Base-by-base conservation (phyloP, 1,140 invertebrate genomes). In the Manduca sexta region DNA sequence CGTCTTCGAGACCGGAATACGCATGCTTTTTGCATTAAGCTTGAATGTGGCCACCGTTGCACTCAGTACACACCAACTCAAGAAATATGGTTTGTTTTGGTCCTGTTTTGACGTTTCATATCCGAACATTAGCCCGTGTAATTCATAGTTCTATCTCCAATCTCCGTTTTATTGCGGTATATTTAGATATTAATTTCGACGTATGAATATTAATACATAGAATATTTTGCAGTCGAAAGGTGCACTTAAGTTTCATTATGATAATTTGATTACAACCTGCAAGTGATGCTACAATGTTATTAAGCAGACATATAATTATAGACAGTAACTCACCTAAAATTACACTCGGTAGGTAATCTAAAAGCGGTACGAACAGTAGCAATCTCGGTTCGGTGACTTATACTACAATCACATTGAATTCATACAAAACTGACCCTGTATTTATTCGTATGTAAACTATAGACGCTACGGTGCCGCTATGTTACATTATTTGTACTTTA, bases 401-500 rank as follows among this genome's bases (percentile, higher is more conserved):
- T 76, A 72, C 82, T 85, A 85, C 82, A 77, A 85, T 85, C 82
- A 85, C 82, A 85, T 80, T 82, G 78, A 78, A 80, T 83, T 85
- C 76, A 82, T 83, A 85, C 76, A 85, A 85, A 84, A 82, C 78
- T 75, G 79, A 85, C 82, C 82, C 82, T 85, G 82, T 85, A 82
- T 83, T 78, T 53, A 80, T 78, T 78, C 73, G 64, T 78, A 69
- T 69, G 67, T 83, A 78, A 68, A 71, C 76, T 80, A 84, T 72
- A 70, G 68, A 74, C 66, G 64, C 77, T 81, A 84, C 74, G 60
- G 66, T 77, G 71, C 70, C 69, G 65, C 70, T 75, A 79, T 69
- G 50, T 80, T 81, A 79, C 77, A 78, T 80, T 81, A 80, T 73
- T 85, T 84, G 79, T 83, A 83, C 79, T 83, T 79, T 83, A 53